A percentile compares a stretch with the other conserved stretches of the same genome.
Evolutionary conservation across 1,140 invertebrate species (phyloP).

Genomic region (Tachypleus tridentatus): DNA sequence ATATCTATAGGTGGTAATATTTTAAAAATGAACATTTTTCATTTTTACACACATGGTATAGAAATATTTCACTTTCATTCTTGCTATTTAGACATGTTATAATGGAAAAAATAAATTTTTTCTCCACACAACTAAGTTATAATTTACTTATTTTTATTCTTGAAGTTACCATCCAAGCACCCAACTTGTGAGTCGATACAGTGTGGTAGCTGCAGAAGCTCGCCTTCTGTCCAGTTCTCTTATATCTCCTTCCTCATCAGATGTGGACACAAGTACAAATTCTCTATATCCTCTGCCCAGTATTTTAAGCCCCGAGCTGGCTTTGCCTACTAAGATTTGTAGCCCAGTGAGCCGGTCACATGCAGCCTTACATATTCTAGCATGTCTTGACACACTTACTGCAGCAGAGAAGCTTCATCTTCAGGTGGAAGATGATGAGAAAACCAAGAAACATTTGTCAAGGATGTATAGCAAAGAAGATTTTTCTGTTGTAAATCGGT

Average conservation of each 20-base stretch:
- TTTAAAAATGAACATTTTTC: too few species aligned
- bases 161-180: slow-evolving; percentile 50
- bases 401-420: slow-evolving; percentile 58
- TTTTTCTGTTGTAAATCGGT: slow-evolving; percentile 71
- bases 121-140: too few species aligned
- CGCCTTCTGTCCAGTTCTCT: slow-evolving; percentile 28
- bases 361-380: slow-evolving; percentile 74
- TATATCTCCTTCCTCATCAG: background rate
- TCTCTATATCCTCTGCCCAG: slow-evolving; percentile 20
- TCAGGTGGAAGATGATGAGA: slow-evolving; percentile 29
- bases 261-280: slow-evolving; percentile 25
- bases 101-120: too few species aligned
- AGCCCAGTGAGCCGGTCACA: slow-evolving; percentile 59
- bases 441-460: slow-evolving; percentile 37
- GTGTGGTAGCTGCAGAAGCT: slow-evolving; percentile 58
- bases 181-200: slow-evolving; percentile 63
- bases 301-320: slow-evolving; percentile 61
- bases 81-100: too few species aligned
- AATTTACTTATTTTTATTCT: background rate
- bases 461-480: slow-evolving; percentile 54
- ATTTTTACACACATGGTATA: too few species aligned
- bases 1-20: too few species aligned
- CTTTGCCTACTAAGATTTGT: slow-evolving; percentile 56
- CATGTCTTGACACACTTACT: slow-evolving; percentile 77
- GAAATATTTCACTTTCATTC: too few species aligned